phyloP scores from a whole-genome alignment of 2,113 vertebrate genomes.

The Albula glossodonta region DNA sequence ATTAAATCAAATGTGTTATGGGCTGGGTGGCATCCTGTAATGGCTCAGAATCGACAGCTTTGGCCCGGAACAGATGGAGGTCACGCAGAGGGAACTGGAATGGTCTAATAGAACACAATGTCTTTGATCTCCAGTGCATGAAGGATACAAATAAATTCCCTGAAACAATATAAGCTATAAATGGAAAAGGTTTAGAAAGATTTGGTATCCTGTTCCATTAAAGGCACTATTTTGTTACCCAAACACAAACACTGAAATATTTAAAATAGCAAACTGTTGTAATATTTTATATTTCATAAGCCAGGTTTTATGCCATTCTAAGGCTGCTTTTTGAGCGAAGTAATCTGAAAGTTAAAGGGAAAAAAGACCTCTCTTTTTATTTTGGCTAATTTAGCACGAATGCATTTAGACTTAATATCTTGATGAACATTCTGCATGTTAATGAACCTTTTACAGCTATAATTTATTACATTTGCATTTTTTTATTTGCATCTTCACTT shows the following conservation, averaged over 20 bases:
- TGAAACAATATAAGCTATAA: not conserved
- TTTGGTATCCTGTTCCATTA: not conserved
- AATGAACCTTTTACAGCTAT: too few species aligned
- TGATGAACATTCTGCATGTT: too few species aligned
- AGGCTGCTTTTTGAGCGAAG: too few species aligned
- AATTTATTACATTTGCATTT: too few species aligned
- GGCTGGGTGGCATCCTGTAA: not conserved
- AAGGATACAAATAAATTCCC: not conserved
- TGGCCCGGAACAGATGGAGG: not conserved
- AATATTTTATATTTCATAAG: too few species aligned
- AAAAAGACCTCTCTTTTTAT: too few species aligned
- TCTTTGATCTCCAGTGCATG: not conserved
- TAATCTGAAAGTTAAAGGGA: too few species aligned
- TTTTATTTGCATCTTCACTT: too few species aligned
- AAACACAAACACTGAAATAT: not conserved
- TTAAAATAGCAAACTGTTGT: not conserved
- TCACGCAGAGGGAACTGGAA: not conserved
- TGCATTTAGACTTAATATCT: too few species aligned
- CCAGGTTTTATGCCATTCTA: too few species aligned
- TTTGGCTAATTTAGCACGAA: too few species aligned
- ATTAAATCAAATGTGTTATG: not conserved
- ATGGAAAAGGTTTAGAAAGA: not conserved
- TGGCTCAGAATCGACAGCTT: not conserved
- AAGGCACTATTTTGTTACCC: not conserved
- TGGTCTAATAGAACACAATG: not conserved